phyloP scores from a whole-genome alignment of 2,113 vertebrate genomes.

The Salminus brasiliensis region DNA sequence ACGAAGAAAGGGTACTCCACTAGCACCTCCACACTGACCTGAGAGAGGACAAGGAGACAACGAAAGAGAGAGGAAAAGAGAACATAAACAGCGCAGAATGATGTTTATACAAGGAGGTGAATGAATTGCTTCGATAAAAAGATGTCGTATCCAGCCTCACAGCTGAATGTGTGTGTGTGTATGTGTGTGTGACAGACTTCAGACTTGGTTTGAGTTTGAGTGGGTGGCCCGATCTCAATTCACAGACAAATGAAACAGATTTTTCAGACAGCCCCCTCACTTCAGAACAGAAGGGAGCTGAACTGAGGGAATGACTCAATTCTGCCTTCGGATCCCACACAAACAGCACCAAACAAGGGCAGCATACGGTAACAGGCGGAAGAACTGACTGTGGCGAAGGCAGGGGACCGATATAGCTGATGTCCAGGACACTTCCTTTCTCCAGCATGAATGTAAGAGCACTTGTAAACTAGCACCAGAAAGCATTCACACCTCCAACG shows the following conservation, averaged over 20 bases:
- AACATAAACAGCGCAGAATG: constrained; percentile 22
- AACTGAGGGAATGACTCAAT: constrained; percentile 55
- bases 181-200: too few species aligned
- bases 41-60: constrained; percentile 36
- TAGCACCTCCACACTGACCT: constrained; percentile 98
- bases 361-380: constrained; percentile 39
- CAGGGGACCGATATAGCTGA: constrained; percentile 34
- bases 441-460: not conserved
- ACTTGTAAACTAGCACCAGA: constrained; percentile 7
- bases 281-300: constrained; percentile 55
- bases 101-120: too few species aligned
- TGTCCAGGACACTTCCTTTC: constrained; percentile 10
- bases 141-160: constrained; percentile 58
- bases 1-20: constrained; percentile 99
- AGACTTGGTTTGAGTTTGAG: constrained; percentile 62
- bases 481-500: not conserved
- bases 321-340: constrained; percentile 50
- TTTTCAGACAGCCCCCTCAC: constrained; percentile 52
- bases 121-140: constrained; percentile 45
- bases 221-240: constrained; percentile 64
- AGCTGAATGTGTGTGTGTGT: constrained; percentile 54
- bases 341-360: constrained; percentile 51
- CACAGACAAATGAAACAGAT: constrained; percentile 70
- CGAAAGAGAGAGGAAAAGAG: not conserved
- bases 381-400: constrained; percentile 30